Percentiles rank a stretch among this genome's conserved stretches.
Evolutionary conservation across 2,113 vertebrate genomes (phyloP).

Genomic region (Australoheros scitulus): DNA sequence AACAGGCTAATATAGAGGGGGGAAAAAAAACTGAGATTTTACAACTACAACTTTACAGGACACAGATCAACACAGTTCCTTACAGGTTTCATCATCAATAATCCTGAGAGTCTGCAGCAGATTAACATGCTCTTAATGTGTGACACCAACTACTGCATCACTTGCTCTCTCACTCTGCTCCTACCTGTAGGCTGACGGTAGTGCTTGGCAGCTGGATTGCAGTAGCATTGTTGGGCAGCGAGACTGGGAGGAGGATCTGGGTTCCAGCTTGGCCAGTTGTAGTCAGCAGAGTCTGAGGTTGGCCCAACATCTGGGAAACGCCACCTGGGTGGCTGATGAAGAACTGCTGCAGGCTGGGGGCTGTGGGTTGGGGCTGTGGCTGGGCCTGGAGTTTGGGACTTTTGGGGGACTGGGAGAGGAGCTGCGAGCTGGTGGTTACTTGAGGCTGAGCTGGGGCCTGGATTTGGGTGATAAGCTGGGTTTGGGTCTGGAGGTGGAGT

Average conservation of each 20-base stretch:
- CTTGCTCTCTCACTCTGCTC: neutral
- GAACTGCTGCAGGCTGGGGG: conserved; percentile 83
- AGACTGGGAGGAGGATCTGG: conserved; percentile 91
- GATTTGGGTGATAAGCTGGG: conserved; percentile 54
- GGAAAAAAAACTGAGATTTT: neutral
- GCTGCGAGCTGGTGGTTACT: conserved; percentile 25
- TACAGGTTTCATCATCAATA: neutral
- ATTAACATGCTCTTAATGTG: neutral
- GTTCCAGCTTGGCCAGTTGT: conserved; percentile 84
- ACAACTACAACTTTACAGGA: neutral
- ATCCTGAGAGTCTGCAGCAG: neutral
- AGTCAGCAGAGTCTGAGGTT: conserved; percentile 85
- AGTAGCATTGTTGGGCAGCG: conserved; percentile 83
- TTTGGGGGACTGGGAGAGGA: conserved; percentile 43
- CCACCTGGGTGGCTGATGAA: conserved; percentile 85
- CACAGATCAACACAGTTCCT: neutral
- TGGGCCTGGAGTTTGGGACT: conserved; percentile 55
- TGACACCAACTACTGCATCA: neutral
- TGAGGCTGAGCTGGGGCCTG: conserved; percentile 38
- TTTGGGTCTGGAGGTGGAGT: conserved; percentile 48
- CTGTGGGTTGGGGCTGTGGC: conserved; percentile 33
- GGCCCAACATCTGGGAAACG: conserved; percentile 84
- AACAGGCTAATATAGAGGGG: conserved; percentile 44
- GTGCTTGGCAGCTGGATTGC: conserved; percentile 88
- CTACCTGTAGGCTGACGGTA: conserved; percentile 88